Evolutionary conservation across 2,888 invertebrate species (phyloP).

Genomic region (Tetragonula carbonaria): DNA sequence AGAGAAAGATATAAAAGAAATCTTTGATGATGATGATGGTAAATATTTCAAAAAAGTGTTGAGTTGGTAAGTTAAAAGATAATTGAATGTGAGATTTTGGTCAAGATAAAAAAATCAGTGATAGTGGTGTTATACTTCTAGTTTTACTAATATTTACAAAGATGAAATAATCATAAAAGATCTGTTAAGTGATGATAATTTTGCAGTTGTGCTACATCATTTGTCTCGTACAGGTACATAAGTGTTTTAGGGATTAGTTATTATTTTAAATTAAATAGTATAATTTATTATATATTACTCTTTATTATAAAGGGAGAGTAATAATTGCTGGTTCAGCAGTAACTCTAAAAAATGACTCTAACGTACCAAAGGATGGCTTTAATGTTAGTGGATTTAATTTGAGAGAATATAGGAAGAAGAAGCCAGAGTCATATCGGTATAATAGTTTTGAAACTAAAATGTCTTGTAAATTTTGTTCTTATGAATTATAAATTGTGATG

Average conservation of each 20-base stretch:
- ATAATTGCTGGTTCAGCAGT: slow-evolving; percentile 83
- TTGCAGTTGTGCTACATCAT: slow-evolving; percentile 78
- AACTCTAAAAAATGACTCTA: slow-evolving; percentile 76
- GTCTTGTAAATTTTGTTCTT: slow-evolving; percentile 6
- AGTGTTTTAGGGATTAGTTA: slow-evolving; percentile 13
- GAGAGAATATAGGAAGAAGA: slow-evolving; percentile 84
- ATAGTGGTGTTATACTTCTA: slow-evolving; percentile 63
- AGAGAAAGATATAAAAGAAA: slow-evolving; percentile 87
- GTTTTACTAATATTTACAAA: slow-evolving; percentile 79
- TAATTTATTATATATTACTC: slow-evolving; percentile 50
- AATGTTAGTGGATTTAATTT: slow-evolving; percentile 85
- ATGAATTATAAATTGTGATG: not conserved
- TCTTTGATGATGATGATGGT: slow-evolving; percentile 88
- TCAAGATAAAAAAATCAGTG: slow-evolving; percentile 16
- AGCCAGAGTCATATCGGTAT: slow-evolving; percentile 86
- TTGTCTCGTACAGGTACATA: slow-evolving; percentile 78
- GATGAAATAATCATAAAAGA: slow-evolving; percentile 70
- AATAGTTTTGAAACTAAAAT: not conserved
- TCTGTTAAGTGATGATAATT: slow-evolving; percentile 78
- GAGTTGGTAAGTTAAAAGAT: slow-evolving; percentile 84
- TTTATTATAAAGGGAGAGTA: slow-evolving; percentile 72
- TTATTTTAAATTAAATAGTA: not conserved
- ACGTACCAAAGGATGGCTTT: slow-evolving; percentile 83
- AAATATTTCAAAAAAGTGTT: slow-evolving; percentile 86
- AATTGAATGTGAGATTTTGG: slow-evolving; percentile 15